Evolutionary conservation across 1,140 invertebrate genomes (phyloP).

Genomic region (Drosophila parabipectinata): DNA sequence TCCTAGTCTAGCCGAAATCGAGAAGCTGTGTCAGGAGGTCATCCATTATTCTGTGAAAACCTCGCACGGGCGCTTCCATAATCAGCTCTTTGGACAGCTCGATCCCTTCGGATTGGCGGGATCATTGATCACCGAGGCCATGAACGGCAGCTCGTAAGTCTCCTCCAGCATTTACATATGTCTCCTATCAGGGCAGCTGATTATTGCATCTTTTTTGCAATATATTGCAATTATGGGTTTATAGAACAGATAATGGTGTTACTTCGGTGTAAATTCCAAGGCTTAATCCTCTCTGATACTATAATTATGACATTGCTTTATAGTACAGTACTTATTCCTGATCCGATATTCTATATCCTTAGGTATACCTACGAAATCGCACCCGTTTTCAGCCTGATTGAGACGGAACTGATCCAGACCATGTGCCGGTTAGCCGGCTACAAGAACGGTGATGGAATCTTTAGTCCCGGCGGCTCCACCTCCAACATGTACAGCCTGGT

Average conservation of each 20-base stretch:
- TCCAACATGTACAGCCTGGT: constrained; percentile 94
- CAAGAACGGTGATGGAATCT: constrained; percentile 88
- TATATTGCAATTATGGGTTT: constrained; percentile 10
- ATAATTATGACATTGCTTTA: background rate
- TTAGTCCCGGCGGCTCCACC: constrained; percentile 93
- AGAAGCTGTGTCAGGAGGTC: constrained; percentile 86
- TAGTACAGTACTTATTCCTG: too few species aligned
- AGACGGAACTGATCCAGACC: constrained; percentile 87
- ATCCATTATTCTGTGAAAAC: constrained; percentile 90
- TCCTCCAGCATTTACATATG: constrained; percentile 8
- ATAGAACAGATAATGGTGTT: constrained; percentile 28
- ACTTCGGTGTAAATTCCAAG: constrained; percentile 26
- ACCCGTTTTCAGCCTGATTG: constrained; percentile 90
- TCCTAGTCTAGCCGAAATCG: constrained; percentile 84
- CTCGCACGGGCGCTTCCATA: constrained; percentile 89
- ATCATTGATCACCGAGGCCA: constrained; percentile 89
- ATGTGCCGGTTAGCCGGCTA: constrained; percentile 89
- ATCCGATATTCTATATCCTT: background rate
- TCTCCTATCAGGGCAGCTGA: constrained; percentile 5
- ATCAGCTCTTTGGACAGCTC: constrained; percentile 90
- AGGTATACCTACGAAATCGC: constrained; percentile 92
- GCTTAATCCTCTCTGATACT: background rate
- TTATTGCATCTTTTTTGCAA: constrained; percentile 3
- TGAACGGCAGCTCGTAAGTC: constrained; percentile 91
- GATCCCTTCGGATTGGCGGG: constrained; percentile 91